A percentile compares a stretch with the other conserved stretches of the same genome.
phyloP scores from a whole-genome alignment of 2,113 vertebrate species.

The Paradoxurus hermaphroditus region DNA sequence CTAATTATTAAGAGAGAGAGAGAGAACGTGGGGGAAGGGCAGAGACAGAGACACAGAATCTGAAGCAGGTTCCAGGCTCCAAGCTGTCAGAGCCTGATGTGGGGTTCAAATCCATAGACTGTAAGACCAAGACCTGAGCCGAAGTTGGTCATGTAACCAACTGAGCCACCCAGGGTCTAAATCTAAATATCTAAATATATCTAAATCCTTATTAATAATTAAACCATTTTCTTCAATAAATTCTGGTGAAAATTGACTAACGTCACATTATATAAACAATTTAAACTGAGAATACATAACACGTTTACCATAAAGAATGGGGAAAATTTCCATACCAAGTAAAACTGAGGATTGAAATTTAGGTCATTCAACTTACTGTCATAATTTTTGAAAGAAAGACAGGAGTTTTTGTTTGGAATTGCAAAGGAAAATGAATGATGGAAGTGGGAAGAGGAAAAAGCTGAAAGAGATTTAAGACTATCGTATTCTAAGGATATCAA shows the following conservation, averaged over 20 bases:
- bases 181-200: background rate
- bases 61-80: too few species aligned
- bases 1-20: too few species aligned
- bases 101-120: too few species aligned
- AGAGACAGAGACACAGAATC: too few species aligned
- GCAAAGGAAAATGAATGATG: background rate
- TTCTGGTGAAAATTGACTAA: background rate
- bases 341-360: background rate
- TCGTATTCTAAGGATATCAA: background rate
- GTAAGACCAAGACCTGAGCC: too few species aligned
- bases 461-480: background rate
- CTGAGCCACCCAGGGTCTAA: too few species aligned
- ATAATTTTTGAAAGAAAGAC: background rate
- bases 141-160: too few species aligned
- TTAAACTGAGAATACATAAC: background rate
- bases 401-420: background rate
- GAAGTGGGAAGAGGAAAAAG: too few species aligned
- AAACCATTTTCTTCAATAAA: background rate
- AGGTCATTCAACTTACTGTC: background rate
- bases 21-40: too few species aligned
- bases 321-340: background rate
- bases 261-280: background rate
- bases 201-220: background rate
- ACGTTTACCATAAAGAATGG: background rate
- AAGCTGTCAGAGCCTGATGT: too few species aligned